Percentiles rank a stretch among this genome's conserved stretches.
phyloP scores from a whole-genome alignment of 2,113 vertebrate species.

The Toxostoma redivivum region DNA sequence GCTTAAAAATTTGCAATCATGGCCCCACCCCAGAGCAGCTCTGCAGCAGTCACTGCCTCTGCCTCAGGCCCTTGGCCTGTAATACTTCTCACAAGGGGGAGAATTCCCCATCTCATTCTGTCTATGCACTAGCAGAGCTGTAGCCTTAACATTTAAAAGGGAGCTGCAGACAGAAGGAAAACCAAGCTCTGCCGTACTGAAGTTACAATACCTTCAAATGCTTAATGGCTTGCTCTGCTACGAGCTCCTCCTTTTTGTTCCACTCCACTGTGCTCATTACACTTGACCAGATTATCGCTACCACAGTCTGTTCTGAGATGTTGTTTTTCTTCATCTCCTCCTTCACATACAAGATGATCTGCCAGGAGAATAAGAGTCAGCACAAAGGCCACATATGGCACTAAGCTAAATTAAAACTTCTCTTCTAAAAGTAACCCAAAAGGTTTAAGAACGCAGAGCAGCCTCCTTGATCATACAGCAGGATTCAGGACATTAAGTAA shows the following conservation, averaged over 20 bases:
- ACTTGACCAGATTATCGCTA: slow-evolving; percentile 92
- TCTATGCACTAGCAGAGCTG: background rate
- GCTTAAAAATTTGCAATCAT: background rate
- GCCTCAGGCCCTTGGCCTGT: background rate
- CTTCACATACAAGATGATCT: slow-evolving; percentile 92
- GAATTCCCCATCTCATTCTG: background rate
- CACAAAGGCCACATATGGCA: background rate
- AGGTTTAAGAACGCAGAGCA: background rate
- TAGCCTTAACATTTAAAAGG: background rate
- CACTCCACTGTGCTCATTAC: slow-evolving; percentile 97
- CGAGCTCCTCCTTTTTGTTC: slow-evolving; percentile 99
- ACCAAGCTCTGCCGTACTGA: background rate
- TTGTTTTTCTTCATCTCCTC: slow-evolving; percentile 98
- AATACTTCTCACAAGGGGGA: too few relatives aligned
- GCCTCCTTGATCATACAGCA: background rate
- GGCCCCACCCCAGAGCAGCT: background rate
- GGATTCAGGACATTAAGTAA: background rate
- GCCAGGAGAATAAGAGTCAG: background rate
- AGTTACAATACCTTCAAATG: slow-evolving; percentile 88
- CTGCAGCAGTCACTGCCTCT: background rate
- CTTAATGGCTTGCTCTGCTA: slow-evolving; percentile 99
- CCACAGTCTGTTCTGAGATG: slow-evolving; percentile 93
- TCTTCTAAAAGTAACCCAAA: background rate
- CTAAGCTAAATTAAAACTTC: background rate
- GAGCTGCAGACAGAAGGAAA: background rate